Conservation (phyloP, 2,797 vertebrate species). For the Sebastes vulpes region DNA sequence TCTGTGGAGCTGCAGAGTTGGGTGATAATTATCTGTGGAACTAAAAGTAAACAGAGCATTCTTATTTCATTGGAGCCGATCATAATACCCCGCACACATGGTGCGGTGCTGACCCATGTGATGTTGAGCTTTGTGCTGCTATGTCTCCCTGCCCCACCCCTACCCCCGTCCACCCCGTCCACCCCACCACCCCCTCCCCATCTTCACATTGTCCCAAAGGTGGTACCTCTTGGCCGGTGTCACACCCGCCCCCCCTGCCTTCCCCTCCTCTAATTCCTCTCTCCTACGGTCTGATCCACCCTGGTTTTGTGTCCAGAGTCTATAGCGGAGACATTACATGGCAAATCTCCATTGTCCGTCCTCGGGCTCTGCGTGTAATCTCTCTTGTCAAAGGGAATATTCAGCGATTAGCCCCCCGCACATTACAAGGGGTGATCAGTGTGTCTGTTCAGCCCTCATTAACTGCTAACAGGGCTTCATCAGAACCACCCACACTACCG, state of each 20-base stretch:
- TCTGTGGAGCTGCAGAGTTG: background rate
- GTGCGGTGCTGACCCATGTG: slow-evolving; percentile 29
- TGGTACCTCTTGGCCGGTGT: slow-evolving; percentile 67
- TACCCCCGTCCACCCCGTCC: background rate
- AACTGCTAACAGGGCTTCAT: slow-evolving; percentile 78
- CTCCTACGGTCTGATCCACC: slow-evolving; percentile 72
- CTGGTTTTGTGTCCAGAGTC: slow-evolving; percentile 64
- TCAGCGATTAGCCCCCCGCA: slow-evolving; percentile 82
- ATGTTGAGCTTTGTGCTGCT: slow-evolving; percentile 44
- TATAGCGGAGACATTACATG: slow-evolving; percentile 79
- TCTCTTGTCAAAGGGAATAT: slow-evolving; percentile 83
- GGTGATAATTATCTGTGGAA: background rate
- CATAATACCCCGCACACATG: slow-evolving; percentile 1
- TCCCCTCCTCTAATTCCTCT: slow-evolving; percentile 61
- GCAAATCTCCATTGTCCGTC: slow-evolving; percentile 81
- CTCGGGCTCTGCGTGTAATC: slow-evolving; percentile 77
- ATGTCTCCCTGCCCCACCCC: background rate
- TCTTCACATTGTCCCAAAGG: slow-evolving; percentile 68
- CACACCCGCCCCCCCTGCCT: slow-evolving; percentile 31
- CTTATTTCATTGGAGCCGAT: background rate
- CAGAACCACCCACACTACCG: slow-evolving; percentile 81
- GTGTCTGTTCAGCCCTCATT: slow-evolving; percentile 83
- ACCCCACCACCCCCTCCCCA: slow-evolving; percentile 10
- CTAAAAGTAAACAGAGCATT: slow-evolving; percentile 1
- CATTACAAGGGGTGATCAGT: slow-evolving; percentile 83